Percentiles rank a stretch among this genome's conserved stretches.
phyloP scores from a whole-genome alignment of 2,113 vertebrate species.

The Struthidea cinerea region DNA sequence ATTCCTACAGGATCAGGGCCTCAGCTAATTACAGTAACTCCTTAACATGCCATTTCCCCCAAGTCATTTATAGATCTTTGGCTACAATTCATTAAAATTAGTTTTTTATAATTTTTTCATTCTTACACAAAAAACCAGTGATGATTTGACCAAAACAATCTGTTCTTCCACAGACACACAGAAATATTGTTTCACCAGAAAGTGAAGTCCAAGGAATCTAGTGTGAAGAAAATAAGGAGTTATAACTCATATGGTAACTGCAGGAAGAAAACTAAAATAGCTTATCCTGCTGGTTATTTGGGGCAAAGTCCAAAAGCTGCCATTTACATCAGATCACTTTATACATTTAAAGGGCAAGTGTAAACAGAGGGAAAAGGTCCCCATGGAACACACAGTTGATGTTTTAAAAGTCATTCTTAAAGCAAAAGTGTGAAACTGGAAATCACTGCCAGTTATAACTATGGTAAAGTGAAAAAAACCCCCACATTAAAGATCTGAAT shows the following conservation, averaged over 20 bases:
- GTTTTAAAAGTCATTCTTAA: not conserved
- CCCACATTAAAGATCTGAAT: not conserved
- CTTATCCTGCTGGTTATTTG: not conserved
- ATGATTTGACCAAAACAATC: not conserved
- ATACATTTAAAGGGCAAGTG: not conserved
- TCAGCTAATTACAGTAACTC: not conserved
- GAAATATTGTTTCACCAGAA: not conserved
- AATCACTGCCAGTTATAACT: not conserved
- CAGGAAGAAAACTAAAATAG: not conserved
- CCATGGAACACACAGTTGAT: not conserved
- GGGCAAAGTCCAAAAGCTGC: not conserved
- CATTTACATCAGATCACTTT: not conserved
- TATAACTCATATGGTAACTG: not conserved
- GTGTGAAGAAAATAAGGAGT: not conserved
- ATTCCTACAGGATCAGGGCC: not conserved
- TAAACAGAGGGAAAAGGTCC: not conserved
- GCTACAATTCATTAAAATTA: not conserved
- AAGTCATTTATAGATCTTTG: not conserved
- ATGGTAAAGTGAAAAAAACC: not conserved
- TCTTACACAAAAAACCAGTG: not conserved
- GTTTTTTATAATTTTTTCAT: rapidly evolving
- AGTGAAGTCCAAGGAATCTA: not conserved
- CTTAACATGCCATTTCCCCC: not conserved
- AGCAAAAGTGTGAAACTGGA: not conserved
- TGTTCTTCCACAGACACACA: not conserved